Evolutionary conservation across 2,797 vertebrate genomes (phyloP).

Genomic region (Leptatherina wallacei): DNA sequence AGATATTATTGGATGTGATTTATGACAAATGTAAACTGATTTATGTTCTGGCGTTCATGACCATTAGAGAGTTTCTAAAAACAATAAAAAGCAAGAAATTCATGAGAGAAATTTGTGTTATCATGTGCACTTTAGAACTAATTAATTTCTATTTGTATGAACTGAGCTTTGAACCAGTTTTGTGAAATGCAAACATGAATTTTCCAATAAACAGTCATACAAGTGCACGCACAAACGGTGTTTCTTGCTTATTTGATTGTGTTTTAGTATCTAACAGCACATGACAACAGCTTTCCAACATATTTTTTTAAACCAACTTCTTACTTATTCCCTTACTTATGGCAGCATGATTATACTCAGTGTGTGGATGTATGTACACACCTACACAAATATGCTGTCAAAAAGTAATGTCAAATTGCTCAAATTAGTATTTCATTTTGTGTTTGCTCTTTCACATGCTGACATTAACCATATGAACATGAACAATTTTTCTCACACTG

Average conservation of each 20-base stretch:
- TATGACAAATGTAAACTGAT: no score
- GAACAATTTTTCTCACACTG: neutral
- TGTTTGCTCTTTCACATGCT: conserved; percentile 49
- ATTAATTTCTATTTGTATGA: no score
- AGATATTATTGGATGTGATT: no score
- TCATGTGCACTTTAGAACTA: no score
- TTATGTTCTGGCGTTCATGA: no score
- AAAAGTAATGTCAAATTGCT: conserved; percentile 53
- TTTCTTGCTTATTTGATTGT: neutral
- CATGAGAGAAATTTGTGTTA: no score
- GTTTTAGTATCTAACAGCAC: no score
- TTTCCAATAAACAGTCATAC: neutral
- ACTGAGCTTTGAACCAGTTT: neutral
- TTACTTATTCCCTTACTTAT: neutral
- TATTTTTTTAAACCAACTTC: neutral
- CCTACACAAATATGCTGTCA: conserved; percentile 21
- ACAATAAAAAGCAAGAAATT: no score
- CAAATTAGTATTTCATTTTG: conserved; percentile 58
- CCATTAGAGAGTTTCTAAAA: no score
- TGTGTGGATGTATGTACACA: conserved; percentile 5
- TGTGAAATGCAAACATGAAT: neutral
- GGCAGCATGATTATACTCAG: neutral
- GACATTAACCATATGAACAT: conserved; percentile 51
- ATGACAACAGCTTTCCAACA: no score
- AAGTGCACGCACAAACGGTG: neutral